These are phyloP conservation scores for Sebastiscus tertius DNA, from an alignment of 2,797 vertebrate genomes.

Conservation along the genomic window DNA sequence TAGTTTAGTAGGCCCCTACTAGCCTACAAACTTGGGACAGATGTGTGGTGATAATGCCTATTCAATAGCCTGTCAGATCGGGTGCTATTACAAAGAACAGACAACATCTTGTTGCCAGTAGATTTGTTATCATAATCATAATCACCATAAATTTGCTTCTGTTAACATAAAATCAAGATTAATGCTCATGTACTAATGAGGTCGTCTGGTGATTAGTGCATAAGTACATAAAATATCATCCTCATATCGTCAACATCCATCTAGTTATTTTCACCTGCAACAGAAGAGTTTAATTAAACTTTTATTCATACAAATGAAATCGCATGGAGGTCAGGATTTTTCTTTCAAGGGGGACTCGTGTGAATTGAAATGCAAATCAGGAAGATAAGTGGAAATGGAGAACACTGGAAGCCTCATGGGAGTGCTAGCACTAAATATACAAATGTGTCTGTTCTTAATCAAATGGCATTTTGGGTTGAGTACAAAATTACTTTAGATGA, in stretches of 20 bases:
- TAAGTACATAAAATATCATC: neutral
- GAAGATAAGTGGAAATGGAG: neutral
- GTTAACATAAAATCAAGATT: neutral
- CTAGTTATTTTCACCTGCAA: neutral
- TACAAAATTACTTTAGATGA: neutral
- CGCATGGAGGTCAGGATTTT: neutral
- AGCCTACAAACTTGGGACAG: too few species aligned
- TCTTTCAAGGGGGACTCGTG: neutral
- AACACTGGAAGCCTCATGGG: constrained; percentile 2
- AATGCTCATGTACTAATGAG: neutral
- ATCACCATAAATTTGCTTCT: neutral
- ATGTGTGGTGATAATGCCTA: too few species aligned
- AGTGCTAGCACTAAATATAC: constrained; percentile 7
- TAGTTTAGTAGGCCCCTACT: too few species aligned
- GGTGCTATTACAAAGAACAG: neutral
- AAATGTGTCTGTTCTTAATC: neutral
- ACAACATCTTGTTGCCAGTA: neutral
- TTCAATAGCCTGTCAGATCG: too few species aligned
- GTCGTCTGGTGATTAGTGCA: neutral
- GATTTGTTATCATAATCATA: neutral
- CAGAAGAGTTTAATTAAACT: neutral
- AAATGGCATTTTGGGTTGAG: neutral
- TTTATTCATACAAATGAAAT: neutral
- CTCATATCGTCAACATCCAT: constrained; percentile 1
- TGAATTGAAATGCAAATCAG: neutral